Percentiles rank a stretch among this genome's conserved stretches.
phyloP scores from a whole-genome alignment of 2,113 vertebrate genomes.

The Sialia sialis region DNA sequence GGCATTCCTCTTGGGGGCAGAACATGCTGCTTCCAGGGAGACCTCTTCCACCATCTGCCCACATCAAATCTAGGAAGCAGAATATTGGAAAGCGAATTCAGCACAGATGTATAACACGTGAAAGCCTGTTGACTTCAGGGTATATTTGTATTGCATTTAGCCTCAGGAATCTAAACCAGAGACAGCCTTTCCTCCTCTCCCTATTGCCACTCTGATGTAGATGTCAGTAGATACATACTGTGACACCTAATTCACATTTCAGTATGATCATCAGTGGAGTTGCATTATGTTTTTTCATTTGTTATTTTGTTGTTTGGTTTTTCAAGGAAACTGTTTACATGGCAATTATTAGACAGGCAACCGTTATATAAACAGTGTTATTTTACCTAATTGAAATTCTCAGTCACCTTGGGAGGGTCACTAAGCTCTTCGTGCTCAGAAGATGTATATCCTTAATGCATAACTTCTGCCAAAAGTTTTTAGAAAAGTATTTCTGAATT shows the following conservation, averaged over 20 bases:
- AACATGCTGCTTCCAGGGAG: neutral
- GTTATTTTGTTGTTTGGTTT: neutral
- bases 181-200: neutral
- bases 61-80: neutral
- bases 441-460: neutral
- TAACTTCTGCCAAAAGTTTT: neutral
- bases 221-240: neutral
- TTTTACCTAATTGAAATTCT: neutral
- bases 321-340: neutral
- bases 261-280: neutral
- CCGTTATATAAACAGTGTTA: neutral
- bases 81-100: neutral
- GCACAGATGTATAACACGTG: neutral
- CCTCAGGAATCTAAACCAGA: neutral
- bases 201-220: neutral
- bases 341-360: neutral
- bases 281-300: neutral
- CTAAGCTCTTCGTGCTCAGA: neutral
- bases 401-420: neutral
- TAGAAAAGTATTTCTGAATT: neutral
- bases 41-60: neutral
- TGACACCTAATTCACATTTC: neutral
- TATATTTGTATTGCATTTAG: neutral
- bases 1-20: fast-evolving
- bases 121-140: neutral